Percentiles rank a stretch among this genome's conserved stretches.
These are phyloP conservation scores for Sebastes minor DNA, from an alignment of 2,797 vertebrate species.

Conservation along the genomic window DNA sequence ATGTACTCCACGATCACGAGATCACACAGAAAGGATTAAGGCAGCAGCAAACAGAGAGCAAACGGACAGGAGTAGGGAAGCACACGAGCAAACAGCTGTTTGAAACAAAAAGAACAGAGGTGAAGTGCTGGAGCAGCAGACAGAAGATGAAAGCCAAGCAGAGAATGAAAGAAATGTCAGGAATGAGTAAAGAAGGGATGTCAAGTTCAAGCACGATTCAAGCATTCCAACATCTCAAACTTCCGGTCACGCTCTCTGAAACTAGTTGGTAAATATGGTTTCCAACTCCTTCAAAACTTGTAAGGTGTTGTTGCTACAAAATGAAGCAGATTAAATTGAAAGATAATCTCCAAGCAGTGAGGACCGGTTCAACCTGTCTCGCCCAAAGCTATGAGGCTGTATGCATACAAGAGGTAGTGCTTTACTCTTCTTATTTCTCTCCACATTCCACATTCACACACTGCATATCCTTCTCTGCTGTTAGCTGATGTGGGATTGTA, in stretches of 20 bases:
- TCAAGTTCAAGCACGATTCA: slow-evolving; percentile 8
- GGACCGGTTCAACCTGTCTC: slow-evolving; percentile 17
- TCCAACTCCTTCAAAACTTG: not conserved
- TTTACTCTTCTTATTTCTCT: no score
- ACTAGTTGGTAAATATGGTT: not conserved
- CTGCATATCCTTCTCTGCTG: no score
- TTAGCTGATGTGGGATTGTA: no score
- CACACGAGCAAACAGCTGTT: not conserved
- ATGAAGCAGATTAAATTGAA: not conserved
- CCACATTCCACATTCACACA: no score
- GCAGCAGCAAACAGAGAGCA: not conserved
- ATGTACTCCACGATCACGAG: not conserved
- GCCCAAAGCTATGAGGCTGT: no score
- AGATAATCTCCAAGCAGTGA: not conserved
- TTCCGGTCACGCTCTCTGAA: not conserved
- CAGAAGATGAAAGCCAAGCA: not conserved
- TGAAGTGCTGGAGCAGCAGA: not conserved
- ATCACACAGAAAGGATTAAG: not conserved
- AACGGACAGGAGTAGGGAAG: not conserved
- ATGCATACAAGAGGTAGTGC: no score
- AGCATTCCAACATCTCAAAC: not conserved
- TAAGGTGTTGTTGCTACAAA: not conserved
- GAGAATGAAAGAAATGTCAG: slow-evolving; percentile 20
- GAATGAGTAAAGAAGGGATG: slow-evolving; percentile 3
- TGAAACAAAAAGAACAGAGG: not conserved